Evolutionary conservation across 2,113 vertebrate species (phyloP), one percentile per base, ranked within the genome.

Genomic region (Pica pica): DNA sequence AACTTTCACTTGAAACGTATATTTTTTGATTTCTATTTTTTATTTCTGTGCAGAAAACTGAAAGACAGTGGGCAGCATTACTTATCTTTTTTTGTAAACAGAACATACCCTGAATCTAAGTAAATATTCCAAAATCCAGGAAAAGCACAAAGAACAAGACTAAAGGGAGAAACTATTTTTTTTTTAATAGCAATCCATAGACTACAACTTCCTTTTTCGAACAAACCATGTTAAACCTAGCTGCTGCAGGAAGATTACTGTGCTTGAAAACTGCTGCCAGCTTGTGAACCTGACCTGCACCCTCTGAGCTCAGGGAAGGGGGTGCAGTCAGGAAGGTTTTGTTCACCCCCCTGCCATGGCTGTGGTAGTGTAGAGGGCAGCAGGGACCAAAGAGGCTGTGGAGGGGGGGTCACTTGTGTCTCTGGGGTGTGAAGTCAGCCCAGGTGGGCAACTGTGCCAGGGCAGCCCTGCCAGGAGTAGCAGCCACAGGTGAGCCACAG

Each of bases 271-370:
- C 23, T 30, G 20, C 30, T 39, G 20, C 24, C 22, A 53, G 19
- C 42, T 83, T 85, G 50, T 26, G 41, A 37, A 18, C 27, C 24
- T 79, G 53, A 19, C 33, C 17, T 47, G 7, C 2, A 1, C 8
- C 7, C 11, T 26, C 11, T n/a, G 21, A 68, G 27, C 20, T 81
- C 16, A 55, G 30, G 57, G 35, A 73, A 77, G 6, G 16, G 17
- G 11, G 28, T 1, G 2, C 2, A 5, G 24, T 11, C 0, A 0
- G 10, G 33, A 16, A 41, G 15, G 15, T 46, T 84, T 74, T 77
- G 7, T 68, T 83, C 18, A n/a, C 4, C 7, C 18, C 33, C 17
- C 9, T 42, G 42, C 35, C 30, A 9, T 1, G 5, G 13, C 37
- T 67, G n/a, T 3, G 10, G 17, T 0, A 0, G n/a, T 69, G n/a